A percentile compares a stretch with the other conserved stretches of the same genome.
Conservation (phyloP, 35 echinoderm and acorn worm genomes). For the Anneissia japonica region DNA sequence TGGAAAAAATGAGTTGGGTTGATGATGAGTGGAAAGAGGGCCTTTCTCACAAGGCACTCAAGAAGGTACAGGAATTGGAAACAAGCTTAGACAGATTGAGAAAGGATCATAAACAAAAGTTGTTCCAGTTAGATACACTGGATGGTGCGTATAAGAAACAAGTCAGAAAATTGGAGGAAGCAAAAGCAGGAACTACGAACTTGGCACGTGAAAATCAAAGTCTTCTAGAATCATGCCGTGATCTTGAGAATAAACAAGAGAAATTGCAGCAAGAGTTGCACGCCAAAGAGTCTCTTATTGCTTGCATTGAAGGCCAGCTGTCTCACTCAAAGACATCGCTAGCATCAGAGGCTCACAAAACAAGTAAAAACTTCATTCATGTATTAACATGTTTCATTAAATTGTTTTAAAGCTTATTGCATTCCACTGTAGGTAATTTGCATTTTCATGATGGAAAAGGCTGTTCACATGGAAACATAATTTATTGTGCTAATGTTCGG, state of each 20-base stretch:
- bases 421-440: too few species aligned
- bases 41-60: constrained; percentile 60
- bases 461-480: too few species aligned
- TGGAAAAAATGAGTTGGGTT: constrained; percentile 81
- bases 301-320: constrained; percentile 81
- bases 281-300: constrained; percentile 60
- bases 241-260: constrained; percentile 59
- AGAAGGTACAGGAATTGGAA: constrained; percentile 81
- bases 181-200: constrained; percentile 40
- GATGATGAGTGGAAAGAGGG: constrained; percentile 97
- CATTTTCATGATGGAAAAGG: too few species aligned
- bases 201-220: constrained; percentile 63
- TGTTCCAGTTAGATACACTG: constrained; percentile 68
- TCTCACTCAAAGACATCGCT: constrained; percentile 58
- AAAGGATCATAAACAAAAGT: constrained; percentile 85
- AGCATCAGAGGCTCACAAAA: constrained; percentile 24
- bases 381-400: too few species aligned
- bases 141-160: constrained; percentile 89
- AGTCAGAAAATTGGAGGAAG: constrained; percentile 68
- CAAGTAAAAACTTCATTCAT: too few species aligned
- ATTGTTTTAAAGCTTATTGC: too few species aligned
- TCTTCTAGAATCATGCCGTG: constrained; percentile 56
- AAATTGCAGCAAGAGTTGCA: constrained; percentile 76
- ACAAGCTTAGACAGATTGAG: constrained; percentile 45
- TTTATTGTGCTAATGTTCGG: too few species aligned